These are phyloP conservation scores for Protonibea diacanthus DNA, from an alignment of 2,797 vertebrate genomes.

Conservation along the genomic window DNA sequence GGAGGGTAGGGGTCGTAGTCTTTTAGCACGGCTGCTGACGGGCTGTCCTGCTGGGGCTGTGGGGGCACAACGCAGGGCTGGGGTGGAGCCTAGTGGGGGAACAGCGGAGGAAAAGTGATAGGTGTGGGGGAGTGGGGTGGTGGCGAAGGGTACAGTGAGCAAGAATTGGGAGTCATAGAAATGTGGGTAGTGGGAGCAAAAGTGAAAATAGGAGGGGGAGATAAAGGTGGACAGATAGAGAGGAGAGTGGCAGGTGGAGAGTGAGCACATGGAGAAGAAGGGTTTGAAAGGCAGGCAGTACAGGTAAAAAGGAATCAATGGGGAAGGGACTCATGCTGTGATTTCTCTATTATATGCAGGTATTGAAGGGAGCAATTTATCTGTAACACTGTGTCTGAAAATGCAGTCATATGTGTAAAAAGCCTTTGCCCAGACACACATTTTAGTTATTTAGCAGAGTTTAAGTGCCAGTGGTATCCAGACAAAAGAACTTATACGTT, in stretches of 20 bases:
- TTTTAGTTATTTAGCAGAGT: slow-evolving; percentile 22
- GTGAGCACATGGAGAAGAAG: slow-evolving; percentile 49
- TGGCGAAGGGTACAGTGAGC: background rate
- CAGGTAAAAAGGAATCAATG: slow-evolving; percentile 56
- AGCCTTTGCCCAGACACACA: background rate
- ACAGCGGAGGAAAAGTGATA: background rate
- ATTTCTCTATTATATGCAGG: slow-evolving; percentile 69
- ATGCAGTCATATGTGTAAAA: background rate
- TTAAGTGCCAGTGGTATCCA: background rate
- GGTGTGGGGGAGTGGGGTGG: slow-evolving; percentile 17
- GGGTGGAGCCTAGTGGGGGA: slow-evolving; percentile 64
- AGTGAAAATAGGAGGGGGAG: slow-evolving; percentile 26
- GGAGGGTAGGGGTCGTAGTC: slow-evolving; percentile 84
- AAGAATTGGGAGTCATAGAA: slow-evolving; percentile 36
- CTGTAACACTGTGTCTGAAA: slow-evolving; percentile 19
- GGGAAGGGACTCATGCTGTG: slow-evolving; percentile 68
- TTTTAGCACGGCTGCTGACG: slow-evolving; percentile 76
- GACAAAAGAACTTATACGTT: slow-evolving; percentile 18
- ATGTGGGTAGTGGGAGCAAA: slow-evolving; percentile 22
- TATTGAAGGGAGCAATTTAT: slow-evolving; percentile 33
- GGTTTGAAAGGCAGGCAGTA: slow-evolving; percentile 56
- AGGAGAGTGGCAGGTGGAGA: slow-evolving; percentile 37
- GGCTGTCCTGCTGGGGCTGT: slow-evolving; percentile 79
- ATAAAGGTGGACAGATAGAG: slow-evolving; percentile 34
- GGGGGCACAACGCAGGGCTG: slow-evolving; percentile 77